Conservation (phyloP, 2,113 vertebrate species). For the Micromys minutus region DNA sequence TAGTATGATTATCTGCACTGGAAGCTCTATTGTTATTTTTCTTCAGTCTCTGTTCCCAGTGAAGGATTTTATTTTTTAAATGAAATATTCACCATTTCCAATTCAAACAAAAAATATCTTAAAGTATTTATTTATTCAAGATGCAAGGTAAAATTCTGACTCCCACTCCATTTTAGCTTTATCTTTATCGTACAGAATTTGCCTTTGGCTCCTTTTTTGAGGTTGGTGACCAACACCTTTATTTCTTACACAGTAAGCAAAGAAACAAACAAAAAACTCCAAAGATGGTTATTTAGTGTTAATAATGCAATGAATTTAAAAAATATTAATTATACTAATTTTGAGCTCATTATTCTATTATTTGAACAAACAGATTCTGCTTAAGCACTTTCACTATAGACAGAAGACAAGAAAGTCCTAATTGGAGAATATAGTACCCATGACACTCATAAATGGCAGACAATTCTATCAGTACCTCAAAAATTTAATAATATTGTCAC, state of each 20-base stretch:
- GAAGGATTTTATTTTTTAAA: constrained; percentile 8
- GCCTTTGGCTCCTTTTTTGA: neutral
- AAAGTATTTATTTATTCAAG: too few relatives aligned
- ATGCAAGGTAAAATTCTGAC: neutral
- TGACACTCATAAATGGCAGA: neutral
- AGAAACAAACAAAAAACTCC: neutral
- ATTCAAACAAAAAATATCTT: too few relatives aligned
- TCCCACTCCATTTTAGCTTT: neutral
- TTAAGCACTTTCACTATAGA: neutral
- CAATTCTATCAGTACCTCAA: neutral
- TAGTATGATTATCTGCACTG: neutral
- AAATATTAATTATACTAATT: neutral
- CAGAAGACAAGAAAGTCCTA: neutral
- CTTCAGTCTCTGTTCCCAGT: neutral
- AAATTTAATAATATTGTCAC: neutral
- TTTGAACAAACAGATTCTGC: constrained; percentile 13
- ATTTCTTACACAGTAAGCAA: neutral
- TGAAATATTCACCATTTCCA: neutral
- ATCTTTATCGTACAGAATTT: neutral
- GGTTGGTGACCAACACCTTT: neutral
- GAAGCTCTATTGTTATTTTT: neutral
- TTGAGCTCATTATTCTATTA: neutral
- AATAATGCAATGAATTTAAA: neutral
- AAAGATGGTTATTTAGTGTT: neutral
- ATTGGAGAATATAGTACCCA: neutral